Evolutionary conservation across 2,797 vertebrate species (phyloP).

Genomic region (Fundulus diaphanus): DNA sequence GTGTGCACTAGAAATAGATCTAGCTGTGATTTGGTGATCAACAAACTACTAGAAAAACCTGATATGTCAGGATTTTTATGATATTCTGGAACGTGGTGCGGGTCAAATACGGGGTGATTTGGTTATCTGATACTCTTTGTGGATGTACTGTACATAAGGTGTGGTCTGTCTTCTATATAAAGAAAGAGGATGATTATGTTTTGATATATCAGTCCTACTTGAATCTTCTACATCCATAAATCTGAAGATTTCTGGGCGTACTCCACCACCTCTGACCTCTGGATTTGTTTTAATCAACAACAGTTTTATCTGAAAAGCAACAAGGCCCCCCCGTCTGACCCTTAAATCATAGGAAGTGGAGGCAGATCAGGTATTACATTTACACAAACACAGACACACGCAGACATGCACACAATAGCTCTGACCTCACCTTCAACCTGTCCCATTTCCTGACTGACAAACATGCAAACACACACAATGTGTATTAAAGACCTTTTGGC

Average conservation of each 20-base stretch:
- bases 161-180: slow-evolving; percentile 24
- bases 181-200: slow-evolving; percentile 13
- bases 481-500: slow-evolving; percentile 11
- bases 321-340: slow-evolving; percentile 21
- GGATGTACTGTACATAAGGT: neutral
- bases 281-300: slow-evolving; percentile 20
- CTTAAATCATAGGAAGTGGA: slow-evolving; percentile 23
- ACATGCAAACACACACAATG: slow-evolving; percentile 22
- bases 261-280: slow-evolving; percentile 16
- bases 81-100: neutral
- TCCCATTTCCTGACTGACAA: slow-evolving; percentile 50
- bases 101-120: neutral
- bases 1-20: neutral
- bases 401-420: slow-evolving; percentile 32
- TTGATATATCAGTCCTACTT: slow-evolving; percentile 23
- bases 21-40: slow-evolving; percentile 16
- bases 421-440: slow-evolving; percentile 42
- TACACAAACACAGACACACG: slow-evolving; percentile 3
- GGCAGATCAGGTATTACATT: slow-evolving; percentile 16
- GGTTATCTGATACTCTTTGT: slow-evolving; percentile 1
- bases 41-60: neutral
- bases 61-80: neutral
- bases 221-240: slow-evolving; percentile 25
- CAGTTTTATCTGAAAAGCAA: slow-evolving; percentile 26
- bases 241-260: slow-evolving; percentile 14